These are phyloP conservation scores for Rhyacophila evoluta DNA, from an alignment of 2,888 invertebrate species.

Conservation along the genomic window DNA sequence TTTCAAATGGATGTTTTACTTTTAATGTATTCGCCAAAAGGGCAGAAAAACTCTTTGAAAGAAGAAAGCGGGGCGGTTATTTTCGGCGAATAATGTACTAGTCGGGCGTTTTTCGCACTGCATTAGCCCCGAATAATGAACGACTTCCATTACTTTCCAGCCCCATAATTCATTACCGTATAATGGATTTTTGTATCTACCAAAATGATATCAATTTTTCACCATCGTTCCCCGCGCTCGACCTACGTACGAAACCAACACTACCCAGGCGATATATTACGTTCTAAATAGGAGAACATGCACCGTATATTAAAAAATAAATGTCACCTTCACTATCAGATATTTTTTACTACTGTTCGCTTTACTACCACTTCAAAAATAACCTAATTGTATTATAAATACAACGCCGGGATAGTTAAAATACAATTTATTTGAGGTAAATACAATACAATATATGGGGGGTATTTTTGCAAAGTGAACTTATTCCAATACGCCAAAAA, in stretches of 20 bases:
- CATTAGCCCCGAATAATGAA: conserved; percentile 27
- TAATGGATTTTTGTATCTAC: conserved; percentile 29
- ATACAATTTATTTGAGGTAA: too few species aligned
- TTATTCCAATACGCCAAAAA: too few species aligned
- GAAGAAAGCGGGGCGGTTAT: neutral
- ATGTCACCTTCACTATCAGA: too few species aligned
- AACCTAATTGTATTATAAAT: too few species aligned
- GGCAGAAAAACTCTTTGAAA: conserved; percentile 23
- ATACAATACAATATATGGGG: too few species aligned
- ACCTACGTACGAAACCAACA: neutral
- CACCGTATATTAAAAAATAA: too few species aligned
- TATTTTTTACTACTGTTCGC: too few species aligned
- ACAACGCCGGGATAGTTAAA: too few species aligned
- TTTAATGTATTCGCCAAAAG: conserved; percentile 28
- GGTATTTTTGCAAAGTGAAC: too few species aligned
- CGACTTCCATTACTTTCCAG: conserved; percentile 11
- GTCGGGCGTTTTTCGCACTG: neutral
- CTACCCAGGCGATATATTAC: neutral
- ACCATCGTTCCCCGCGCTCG: neutral
- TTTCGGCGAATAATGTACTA: conserved; percentile 27
- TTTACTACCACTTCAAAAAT: too few species aligned
- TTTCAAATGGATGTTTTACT: conserved; percentile 34
- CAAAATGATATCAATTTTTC: conserved; percentile 22
- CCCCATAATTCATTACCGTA: conserved; percentile 26
- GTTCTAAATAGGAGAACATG: neutral